Base-by-base conservation (phyloP, 1,140 invertebrate species). In the Orchesella cincta region DNA sequence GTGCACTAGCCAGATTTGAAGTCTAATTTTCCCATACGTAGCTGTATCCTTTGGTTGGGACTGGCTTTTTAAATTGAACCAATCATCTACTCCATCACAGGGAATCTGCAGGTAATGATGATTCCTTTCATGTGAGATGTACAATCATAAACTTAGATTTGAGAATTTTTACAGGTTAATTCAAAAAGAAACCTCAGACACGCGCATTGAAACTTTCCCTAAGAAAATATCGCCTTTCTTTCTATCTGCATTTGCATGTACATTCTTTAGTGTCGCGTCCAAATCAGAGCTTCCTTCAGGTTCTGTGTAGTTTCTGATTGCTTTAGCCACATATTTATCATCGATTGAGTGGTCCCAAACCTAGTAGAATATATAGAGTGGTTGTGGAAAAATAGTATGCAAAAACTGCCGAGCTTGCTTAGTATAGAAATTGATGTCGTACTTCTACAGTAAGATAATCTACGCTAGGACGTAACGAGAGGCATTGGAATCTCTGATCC, bases 401-500 rank as follows among this genome's bases (percentile, higher is more conserved):
- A 33, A 12, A 29, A 28, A 29, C 29, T 23, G 8, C n/a, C n/a
- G 14, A 14, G 14, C 70, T 31, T 31, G 5, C 70, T 33, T n/a
- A 29, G 5, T 28, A 39, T 12, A 67, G 12, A 54, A 64, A 54
- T 16, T 76, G 36, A 26, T 33, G 29, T 26, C 29, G 23, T 46
- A 81, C 74, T 62, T 81, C 80, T 29, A 81, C 74, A 16, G 76
- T 74, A 5, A 81, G 52, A 0, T 62, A 75, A 29, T 81, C 80
- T 31, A 76, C 71, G 26, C 54, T 67, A 1, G 80, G 78, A 29
- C 77, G 36, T 26, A 81, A 46, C 23, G 76, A 71, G 5, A 81
- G 28, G 46, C 76, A 78, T 75, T 81, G 80, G 36, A 81, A 81
- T 28, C 75, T 29, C 64, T 81, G 74, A 23, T 80, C 78, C 80